Base-by-base conservation (phyloP, 53 echinoderm and acorn worm species). In the Arbacia lixula region DNA sequence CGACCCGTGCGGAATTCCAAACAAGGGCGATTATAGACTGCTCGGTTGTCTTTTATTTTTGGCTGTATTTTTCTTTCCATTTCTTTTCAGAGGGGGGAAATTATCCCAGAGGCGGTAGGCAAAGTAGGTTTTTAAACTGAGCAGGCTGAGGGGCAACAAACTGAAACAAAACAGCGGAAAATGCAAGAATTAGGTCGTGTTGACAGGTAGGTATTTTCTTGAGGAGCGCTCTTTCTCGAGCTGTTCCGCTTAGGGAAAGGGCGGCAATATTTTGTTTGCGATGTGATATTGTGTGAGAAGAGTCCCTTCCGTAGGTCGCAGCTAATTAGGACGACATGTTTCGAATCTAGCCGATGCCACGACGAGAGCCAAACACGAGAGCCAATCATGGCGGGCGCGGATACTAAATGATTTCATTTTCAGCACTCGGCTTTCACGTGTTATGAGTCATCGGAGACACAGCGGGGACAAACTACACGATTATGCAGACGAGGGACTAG, bases 251-350 rank as follows among this genome's bases (percentile, higher is more conserved):
- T 33, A 52, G 73, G 73, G 52, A 52, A 52, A 34, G 73, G 73
- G 53, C 50, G 53, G 53, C 51, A 52, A 73, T 73, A 73, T 73
- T 73, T 73, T 73, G 73, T 73, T 73, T 73, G 73, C 73, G 73
- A 73, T 21, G 34, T 21, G 73, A 73, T 73, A 73, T 27, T 49
- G 53, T 49, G 73, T 52, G 73, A 73, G 34, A 33, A 53, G 52
- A 73, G 19, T 46, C 22, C 50, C 34, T 2, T 68, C 22, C 46
- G 57, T 32, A 54, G 77, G 77, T 77, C 77, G 58, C 26, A 57
- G 57, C 56, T 58, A 77, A 77, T 77, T 77, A 77, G 77, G 58
- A 58, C 58, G 36, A 77, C 31, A 37, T 51, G 53, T 52, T 73
- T 53, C 50, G n/a, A n/a, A n/a, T n/a, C n/a, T n/a, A n/a, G n/a